Evolutionary conservation across 1,140 invertebrate genomes (phyloP), one percentile per base, ranked within the genome.

Genomic region (Saccostrea glomerata): DNA sequence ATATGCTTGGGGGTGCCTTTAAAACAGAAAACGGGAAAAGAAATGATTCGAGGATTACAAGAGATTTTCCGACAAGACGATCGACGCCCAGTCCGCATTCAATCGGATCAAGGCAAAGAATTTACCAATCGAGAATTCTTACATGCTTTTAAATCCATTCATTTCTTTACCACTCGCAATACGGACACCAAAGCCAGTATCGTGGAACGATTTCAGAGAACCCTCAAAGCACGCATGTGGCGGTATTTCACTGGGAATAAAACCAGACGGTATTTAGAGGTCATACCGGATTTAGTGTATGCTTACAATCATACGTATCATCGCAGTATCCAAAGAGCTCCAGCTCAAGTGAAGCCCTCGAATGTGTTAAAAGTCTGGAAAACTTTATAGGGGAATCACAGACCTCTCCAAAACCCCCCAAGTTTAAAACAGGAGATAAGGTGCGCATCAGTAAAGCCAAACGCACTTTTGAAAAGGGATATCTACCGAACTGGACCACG

Each of bases 381-480:
- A 30, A 84, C 23, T 17, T 58, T 88, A 30, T 86, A 86, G 70
- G 70, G 3, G 40, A 66, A 9, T 12, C 36, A n/a, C n/a, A n/a
- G n/a, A n/a, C n/a, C n/a, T n/a, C n/a, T n/a, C n/a, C n/a, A 9
- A 60, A 83, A 86, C 66, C 36, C 17, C 30, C 17, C 6, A 12
- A 63, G 47, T 66, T 88, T 54, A 47, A 85, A 54, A n/a, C 36
- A 9, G 85, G 86, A 4, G 86, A 90, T 83, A 23, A 56, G 2
- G 77, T 84, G 3, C 58, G 87, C 2, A 90, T 88, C 23, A 84
- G 40, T 83, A 90, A 90, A 82, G 70, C 63, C 3, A 90, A 90
- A 25, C 3, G 77, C n/a, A 88, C 73, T 9, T 88, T 90, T 82
- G 86, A 87, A 30, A 90, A 88, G 55, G 84, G 89, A 17, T 90